phyloP scores from a whole-genome alignment of 2,888 invertebrate genomes.

The Rhopalosiphum nymphaeae region DNA sequence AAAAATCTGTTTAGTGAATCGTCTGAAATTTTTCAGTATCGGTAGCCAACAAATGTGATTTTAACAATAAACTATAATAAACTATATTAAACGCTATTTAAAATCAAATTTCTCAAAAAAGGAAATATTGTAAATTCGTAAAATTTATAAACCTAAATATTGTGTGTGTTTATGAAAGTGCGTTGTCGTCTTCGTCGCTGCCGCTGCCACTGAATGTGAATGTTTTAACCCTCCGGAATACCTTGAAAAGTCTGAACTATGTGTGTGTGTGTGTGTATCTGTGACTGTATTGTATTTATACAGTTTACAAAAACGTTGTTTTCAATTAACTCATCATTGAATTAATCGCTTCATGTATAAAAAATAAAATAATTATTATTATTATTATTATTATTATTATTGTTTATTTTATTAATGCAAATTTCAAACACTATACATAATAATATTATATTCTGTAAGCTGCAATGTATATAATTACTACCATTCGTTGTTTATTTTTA shows the following conservation, averaged over 20 bases:
- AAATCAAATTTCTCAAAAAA: neutral
- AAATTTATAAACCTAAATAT: neutral
- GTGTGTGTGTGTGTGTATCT: neutral
- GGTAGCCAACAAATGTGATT: neutral
- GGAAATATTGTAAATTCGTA: neutral
- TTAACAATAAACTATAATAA: neutral
- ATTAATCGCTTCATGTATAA: too few relatives aligned
- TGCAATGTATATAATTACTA: neutral
- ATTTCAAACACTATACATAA: neutral
- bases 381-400: too few relatives aligned
- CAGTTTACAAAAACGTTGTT: neutral
- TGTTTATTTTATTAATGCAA: too few relatives aligned
- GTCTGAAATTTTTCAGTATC: neutral
- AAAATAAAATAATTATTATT: too few relatives aligned
- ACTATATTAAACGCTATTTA: neutral
- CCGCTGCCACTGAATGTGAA: neutral
- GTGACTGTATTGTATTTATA: neutral
- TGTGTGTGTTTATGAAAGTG: neutral
- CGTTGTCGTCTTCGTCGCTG: neutral
- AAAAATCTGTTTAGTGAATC: neutral
- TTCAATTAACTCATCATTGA: neutral
- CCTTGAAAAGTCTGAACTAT: neutral
- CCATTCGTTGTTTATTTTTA: neutral
- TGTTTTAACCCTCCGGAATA: neutral
- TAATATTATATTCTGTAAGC: neutral